phyloP scores from a whole-genome alignment of 2,113 vertebrate genomes.

The Bombycilla garrulus region DNA sequence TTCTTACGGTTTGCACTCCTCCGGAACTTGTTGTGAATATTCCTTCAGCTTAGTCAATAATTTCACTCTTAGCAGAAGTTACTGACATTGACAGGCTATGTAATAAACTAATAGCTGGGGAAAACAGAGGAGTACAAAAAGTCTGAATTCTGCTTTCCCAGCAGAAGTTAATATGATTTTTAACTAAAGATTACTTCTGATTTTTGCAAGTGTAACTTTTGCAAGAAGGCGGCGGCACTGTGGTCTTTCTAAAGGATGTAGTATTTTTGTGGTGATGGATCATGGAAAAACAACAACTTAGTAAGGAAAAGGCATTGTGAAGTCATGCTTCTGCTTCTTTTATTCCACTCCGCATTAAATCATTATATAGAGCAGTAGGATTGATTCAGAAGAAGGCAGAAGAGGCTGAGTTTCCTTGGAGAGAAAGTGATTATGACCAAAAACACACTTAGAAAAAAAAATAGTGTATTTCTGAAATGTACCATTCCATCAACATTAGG shows the following conservation, averaged over 20 bases:
- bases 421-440: neutral
- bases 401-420: neutral
- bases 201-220: neutral
- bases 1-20: neutral
- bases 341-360: neutral
- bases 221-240: rapidly evolving
- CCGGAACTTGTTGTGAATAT: neutral
- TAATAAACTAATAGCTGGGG: neutral
- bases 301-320: neutral
- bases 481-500: neutral
- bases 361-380: neutral
- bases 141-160: neutral
- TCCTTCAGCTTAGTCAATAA: neutral
- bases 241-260: neutral
- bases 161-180: neutral
- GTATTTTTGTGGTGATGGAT: neutral
- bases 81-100: neutral
- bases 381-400: neutral
- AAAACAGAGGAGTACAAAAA: neutral
- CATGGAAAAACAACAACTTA: neutral
- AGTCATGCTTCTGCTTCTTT: neutral
- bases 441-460: neutral
- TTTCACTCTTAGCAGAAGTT: neutral
- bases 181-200: neutral
- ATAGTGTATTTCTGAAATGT: neutral